Conservation (phyloP, 2,113 vertebrate species). For the Saguinus midas region DNA sequence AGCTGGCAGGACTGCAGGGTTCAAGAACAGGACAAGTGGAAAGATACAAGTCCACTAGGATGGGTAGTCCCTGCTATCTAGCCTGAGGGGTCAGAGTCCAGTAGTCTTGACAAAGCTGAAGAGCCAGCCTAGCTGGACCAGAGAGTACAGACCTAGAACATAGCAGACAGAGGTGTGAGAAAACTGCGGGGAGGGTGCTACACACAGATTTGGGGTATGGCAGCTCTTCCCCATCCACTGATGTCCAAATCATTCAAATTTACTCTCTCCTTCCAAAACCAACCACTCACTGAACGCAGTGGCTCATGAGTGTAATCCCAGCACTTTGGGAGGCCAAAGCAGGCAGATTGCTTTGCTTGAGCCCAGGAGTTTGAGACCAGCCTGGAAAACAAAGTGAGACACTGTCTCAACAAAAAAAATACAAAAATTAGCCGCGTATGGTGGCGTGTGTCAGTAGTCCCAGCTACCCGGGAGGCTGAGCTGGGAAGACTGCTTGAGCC, state of each 20-base stretch:
- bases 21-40: neutral
- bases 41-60: conserved; percentile 66
- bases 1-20: neutral
- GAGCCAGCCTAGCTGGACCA: neutral
- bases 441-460: too few species aligned
- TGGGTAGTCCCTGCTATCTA: conserved; percentile 41
- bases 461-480: too few species aligned
- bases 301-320: too few species aligned
- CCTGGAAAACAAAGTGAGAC: too few species aligned
- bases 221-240: neutral
- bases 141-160: neutral
- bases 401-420: too few species aligned
- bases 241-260: neutral
- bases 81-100: conserved; percentile 49
- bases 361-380: too few species aligned
- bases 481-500: too few species aligned
- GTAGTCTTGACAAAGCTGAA: neutral
- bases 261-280: neutral
- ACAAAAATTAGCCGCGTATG: too few species aligned
- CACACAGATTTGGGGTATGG: neutral
- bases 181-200: neutral
- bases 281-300: neutral
- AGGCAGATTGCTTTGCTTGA: too few species aligned
- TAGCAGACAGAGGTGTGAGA: neutral
- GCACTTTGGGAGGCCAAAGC: too few species aligned